Evolutionary conservation across 2,113 vertebrate genomes (phyloP).

Genomic region (Platanista minor): DNA sequence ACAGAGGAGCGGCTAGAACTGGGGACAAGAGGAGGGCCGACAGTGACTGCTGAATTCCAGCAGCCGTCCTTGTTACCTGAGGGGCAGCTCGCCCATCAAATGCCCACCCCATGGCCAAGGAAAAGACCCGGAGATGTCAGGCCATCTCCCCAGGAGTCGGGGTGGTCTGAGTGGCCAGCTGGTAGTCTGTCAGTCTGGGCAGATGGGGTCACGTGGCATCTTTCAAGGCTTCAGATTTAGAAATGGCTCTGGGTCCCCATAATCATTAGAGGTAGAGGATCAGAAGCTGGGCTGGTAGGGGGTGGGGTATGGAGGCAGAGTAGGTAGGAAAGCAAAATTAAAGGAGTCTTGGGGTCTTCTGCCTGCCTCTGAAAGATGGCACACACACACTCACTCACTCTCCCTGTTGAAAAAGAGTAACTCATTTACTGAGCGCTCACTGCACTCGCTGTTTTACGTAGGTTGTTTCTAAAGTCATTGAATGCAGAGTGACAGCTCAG

Average conservation of each 20-base stretch:
- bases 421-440: background rate
- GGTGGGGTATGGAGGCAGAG: accelerated
- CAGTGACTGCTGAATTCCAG: background rate
- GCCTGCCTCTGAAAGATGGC: background rate
- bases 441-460: background rate
- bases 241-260: background rate
- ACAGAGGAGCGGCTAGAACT: background rate
- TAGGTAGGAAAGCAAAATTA: background rate
- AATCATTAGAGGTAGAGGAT: background rate
- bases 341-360: background rate
- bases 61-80: background rate
- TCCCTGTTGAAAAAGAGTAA: background rate
- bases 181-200: background rate
- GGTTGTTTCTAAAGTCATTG: background rate
- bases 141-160: background rate
- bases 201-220: background rate
- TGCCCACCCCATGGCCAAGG: background rate
- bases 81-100: background rate
- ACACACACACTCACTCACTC: background rate
- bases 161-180: background rate
- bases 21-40: background rate
- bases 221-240: background rate
- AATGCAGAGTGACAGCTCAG: background rate
- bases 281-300: background rate
- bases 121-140: background rate